Evolutionary conservation across 1,140 invertebrate genomes (phyloP).

Genomic region (Aphelinus atriplicis): DNA sequence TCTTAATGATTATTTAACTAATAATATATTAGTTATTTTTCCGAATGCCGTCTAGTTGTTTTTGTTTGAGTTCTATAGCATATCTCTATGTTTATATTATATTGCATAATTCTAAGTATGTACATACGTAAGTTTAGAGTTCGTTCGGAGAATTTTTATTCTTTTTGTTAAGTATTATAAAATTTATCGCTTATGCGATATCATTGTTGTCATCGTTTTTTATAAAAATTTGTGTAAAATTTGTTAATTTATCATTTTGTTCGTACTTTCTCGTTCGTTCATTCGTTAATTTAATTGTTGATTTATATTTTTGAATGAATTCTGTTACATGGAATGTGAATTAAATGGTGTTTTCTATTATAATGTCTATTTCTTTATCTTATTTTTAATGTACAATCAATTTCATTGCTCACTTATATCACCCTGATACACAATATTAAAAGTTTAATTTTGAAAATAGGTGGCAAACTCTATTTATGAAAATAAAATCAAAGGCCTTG

Average conservation of each 20-base stretch:
- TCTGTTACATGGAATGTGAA: no score
- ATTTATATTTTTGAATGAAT: no score
- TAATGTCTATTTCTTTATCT: slow-evolving; percentile 21
- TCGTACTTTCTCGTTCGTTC: not conserved
- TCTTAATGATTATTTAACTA: no score
- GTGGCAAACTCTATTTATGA: slow-evolving; percentile 64
- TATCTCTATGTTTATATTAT: no score
- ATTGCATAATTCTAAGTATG: no score
- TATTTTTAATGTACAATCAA: slow-evolving; percentile 32
- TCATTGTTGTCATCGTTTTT: not conserved
- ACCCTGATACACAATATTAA: not conserved
- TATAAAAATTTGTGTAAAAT: not conserved
- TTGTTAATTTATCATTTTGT: not conserved
- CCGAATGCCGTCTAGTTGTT: no score
- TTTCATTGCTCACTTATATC: not conserved
- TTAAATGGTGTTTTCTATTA: not conserved
- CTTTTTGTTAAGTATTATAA: no score
- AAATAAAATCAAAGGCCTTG: slow-evolving; percentile 67
- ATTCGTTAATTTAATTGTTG: not conserved
- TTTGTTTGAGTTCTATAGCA: no score
- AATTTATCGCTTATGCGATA: no score
- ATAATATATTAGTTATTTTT: no score
- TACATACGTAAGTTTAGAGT: no score
- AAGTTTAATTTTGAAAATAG: slow-evolving; percentile 46
- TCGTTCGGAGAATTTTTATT: no score